Evolutionary conservation across 2,888 invertebrate genomes (phyloP), one percentile per base, ranked within the genome.

Genomic region (Pristionchus entomophagus): DNA sequence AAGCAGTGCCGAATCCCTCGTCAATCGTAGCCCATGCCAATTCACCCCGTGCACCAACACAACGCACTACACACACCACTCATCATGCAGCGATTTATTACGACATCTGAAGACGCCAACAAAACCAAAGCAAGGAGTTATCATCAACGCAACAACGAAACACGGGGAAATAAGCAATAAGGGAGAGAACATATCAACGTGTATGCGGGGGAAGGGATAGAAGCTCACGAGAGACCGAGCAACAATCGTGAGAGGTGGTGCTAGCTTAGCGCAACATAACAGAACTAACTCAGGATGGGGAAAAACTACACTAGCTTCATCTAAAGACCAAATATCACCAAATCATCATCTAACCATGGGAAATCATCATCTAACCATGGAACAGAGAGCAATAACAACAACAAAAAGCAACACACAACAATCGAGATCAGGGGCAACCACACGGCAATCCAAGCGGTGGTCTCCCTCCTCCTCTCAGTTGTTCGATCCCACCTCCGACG

Each of bases 71-170:
- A 56, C 62, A 8, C 38, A 41, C 69, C 73, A 73, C 45, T 12
- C 32, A 73, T n/a, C 73, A 41, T 73, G 73, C 73, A 73, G 38
- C 4, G 41, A 41, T 73, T 73, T 73, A 73, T 73, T 73, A 26
- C 6, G 45, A 45, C 19, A 17, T 4, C 65, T 19, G 32, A 22
- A 5, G 32, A 35, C 26, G 56, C 26, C n/a, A 59, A 59, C 22
- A 4, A 59, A 59, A 59, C 8, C 8, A n/a, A 22, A 26, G 2
- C 4, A 2, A 10, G 56, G 56, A 14, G 56, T 59, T n/a, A 65
- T n/a, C 65, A 65, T 35, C 35, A 65, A 2, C 19, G 35, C 35
- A 65, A 65, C 35, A 65, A 19, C 35, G 35, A 65, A 45, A n/a
- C n/a, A n/a, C n/a, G n/a, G n/a, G n/a, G n/a, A n/a, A 45, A 45